Percentiles rank a stretch among this genome's conserved stretches.
Conservation (phyloP, 2,113 vertebrate genomes). For the Lipophrys pholis region DNA sequence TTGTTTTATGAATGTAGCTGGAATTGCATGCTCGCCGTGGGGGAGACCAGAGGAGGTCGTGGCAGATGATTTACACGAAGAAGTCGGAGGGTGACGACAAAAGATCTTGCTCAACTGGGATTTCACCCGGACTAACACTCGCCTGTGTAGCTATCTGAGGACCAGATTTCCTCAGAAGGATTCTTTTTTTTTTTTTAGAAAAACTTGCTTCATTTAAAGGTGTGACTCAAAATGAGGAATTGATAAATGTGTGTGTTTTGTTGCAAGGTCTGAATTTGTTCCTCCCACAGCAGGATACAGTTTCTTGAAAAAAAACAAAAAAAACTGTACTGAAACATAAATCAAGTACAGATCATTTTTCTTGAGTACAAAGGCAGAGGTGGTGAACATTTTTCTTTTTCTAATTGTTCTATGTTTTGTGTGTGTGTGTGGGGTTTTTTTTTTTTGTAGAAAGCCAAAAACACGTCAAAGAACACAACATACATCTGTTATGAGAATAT, state of each 20-base stretch:
- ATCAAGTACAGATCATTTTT: constrained; percentile 27
- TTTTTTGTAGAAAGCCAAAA: neutral
- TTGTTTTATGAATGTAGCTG: constrained; percentile 29
- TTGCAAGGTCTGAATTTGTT: constrained; percentile 14
- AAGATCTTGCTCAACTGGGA: constrained; percentile 49
- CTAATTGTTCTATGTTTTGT: neutral
- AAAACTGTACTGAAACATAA: constrained; percentile 27
- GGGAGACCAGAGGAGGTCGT: constrained; percentile 12
- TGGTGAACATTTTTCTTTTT: constrained; percentile 1
- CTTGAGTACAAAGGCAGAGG: constrained; percentile 10
- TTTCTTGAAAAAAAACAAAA: constrained; percentile 8
- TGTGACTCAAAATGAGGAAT: neutral
- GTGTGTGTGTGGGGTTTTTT: no score
- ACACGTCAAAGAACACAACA: neutral
- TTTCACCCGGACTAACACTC: constrained; percentile 26
- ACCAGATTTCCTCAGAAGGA: neutral
- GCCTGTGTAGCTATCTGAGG: neutral
- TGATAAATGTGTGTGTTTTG: constrained; percentile 15
- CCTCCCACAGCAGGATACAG: constrained; percentile 21
- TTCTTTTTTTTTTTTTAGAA: neutral
- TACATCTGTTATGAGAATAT: neutral
- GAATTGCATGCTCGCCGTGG: constrained; percentile 24
- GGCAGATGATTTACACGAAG: constrained; percentile 56
- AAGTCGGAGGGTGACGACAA: constrained; percentile 45
- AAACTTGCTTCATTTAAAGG: neutral